A percentile compares a stretch with the other conserved stretches of the same genome.
Conservation (phyloP, 1,140 invertebrate species). For the Neodiprion fabricii region DNA sequence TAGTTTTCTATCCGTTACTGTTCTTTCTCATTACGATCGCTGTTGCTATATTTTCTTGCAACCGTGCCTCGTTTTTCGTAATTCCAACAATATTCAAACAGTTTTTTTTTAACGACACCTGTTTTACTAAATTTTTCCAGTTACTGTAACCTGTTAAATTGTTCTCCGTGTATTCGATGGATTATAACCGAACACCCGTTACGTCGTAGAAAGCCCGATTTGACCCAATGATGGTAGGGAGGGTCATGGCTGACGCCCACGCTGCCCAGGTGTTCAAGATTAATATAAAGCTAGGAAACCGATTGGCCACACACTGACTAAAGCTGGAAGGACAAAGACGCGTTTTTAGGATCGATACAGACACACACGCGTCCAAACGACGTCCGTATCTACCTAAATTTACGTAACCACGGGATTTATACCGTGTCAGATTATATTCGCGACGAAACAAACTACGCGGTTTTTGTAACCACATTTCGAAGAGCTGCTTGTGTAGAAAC, state of each 20-base stretch:
- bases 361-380: neutral
- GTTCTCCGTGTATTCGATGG: neutral
- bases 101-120: too few relatives aligned
- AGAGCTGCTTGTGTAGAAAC: too few relatives aligned
- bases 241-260: constrained; percentile 35
- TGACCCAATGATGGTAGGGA: constrained; percentile 19
- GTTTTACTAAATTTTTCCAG: too few relatives aligned
- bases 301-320: constrained; percentile 31
- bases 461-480: too few relatives aligned
- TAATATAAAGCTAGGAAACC: constrained; percentile 36
- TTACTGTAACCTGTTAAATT: too few relatives aligned
- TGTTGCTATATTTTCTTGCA: too few relatives aligned
- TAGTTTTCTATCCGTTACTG: too few relatives aligned
- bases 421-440: neutral
- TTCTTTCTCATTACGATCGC: too few relatives aligned
- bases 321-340: constrained; percentile 15
- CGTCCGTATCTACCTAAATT: neutral
- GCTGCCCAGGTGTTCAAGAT: constrained; percentile 44
- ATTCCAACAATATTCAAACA: too few relatives aligned
- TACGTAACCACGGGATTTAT: neutral
- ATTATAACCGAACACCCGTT: neutral
- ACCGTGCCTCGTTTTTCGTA: too few relatives aligned
- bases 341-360: neutral
- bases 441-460: too few relatives aligned
- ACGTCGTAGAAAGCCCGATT: constrained; percentile 10